phyloP scores from a whole-genome alignment of 2,888 invertebrate genomes.

The Tachystola acroxantha region DNA sequence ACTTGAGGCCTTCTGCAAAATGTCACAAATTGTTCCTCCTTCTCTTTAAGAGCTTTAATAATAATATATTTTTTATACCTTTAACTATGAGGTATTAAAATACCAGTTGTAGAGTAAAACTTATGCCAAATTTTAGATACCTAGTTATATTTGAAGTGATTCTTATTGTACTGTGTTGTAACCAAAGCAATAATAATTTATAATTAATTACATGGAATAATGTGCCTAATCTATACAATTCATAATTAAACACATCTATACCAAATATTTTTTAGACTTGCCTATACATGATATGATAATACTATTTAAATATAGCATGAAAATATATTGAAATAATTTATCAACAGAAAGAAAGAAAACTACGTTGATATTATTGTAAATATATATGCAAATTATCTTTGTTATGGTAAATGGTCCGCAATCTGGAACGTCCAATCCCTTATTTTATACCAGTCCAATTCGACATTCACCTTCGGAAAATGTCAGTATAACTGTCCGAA shows the following conservation, averaged over 20 bases:
- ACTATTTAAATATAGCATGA: too few species aligned
- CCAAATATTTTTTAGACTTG: slow-evolving; percentile 58
- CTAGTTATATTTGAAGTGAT: slow-evolving; percentile 52
- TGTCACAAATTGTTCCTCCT: slow-evolving; percentile 40
- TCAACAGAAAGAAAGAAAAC: too few species aligned
- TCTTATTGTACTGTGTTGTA: slow-evolving; percentile 62
- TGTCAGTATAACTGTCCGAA: too few species aligned
- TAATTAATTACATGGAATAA: too few species aligned
- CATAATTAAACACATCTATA: slow-evolving; percentile 45
- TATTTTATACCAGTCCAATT: too few species aligned
- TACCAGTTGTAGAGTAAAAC: slow-evolving; percentile 50
- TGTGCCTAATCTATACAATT: slow-evolving; percentile 46
- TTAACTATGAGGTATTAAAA: slow-evolving; percentile 33
- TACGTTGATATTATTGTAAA: too few species aligned
- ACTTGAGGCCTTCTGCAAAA: slow-evolving; percentile 48
- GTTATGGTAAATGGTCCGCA: too few species aligned
- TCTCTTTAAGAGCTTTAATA: slow-evolving; percentile 53
- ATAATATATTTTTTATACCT: slow-evolving; percentile 60
- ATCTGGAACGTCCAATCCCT: too few species aligned
- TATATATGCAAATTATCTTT: too few species aligned
- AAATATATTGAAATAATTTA: too few species aligned
- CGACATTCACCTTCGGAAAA: too few species aligned
- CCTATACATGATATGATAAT: too few species aligned
- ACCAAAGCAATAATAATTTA: slow-evolving; percentile 74
- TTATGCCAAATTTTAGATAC: slow-evolving; percentile 71